These are phyloP conservation scores for Byasa hedistus DNA, from an alignment of 2,888 invertebrate species.

Conservation along the genomic window DNA sequence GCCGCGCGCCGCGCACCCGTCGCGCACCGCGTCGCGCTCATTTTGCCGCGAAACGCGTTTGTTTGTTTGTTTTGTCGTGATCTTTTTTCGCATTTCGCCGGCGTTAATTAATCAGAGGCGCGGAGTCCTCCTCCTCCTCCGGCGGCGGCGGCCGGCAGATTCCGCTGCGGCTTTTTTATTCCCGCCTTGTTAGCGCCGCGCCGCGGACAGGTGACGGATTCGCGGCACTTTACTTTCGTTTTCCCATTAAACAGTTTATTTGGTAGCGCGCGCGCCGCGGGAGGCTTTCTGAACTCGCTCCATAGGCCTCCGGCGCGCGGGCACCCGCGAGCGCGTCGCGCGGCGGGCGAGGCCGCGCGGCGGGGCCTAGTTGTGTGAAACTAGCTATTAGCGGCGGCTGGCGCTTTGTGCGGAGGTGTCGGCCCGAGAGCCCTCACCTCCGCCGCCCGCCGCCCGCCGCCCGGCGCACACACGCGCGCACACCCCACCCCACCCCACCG, in stretches of 20 bases:
- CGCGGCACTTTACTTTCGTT: neutral
- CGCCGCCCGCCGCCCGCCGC: conserved; percentile 37
- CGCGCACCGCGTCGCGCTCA: conserved; percentile 32
- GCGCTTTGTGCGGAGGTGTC: conserved; percentile 74
- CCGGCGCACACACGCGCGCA: conserved; percentile 34
- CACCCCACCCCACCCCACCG: conserved; percentile 38
- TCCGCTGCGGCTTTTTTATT: neutral
- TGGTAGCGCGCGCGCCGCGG: no score
- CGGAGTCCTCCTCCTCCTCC: neutral
- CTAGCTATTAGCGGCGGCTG: conserved; percentile 62
- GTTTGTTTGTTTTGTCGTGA: conserved; percentile 35
- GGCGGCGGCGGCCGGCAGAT: neutral
- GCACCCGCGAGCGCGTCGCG: neutral
- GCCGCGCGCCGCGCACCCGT: neutral
- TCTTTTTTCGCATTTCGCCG: conserved; percentile 24
- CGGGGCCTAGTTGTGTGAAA: conserved; percentile 51
- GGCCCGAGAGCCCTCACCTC: conserved; percentile 55
- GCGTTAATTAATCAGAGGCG: conserved; percentile 22
- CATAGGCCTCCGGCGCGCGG: no score
- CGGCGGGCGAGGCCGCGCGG: conserved; percentile 39
- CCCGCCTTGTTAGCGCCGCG: conserved; percentile 4
- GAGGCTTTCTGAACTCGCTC: neutral
- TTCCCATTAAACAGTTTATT: neutral
- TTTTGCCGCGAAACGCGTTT: conserved; percentile 31
- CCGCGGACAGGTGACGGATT: neutral